Evolutionary conservation across 2,888 invertebrate genomes (phyloP), one percentile per base, ranked within the genome.

Genomic region (Plemyria rubiginata): DNA sequence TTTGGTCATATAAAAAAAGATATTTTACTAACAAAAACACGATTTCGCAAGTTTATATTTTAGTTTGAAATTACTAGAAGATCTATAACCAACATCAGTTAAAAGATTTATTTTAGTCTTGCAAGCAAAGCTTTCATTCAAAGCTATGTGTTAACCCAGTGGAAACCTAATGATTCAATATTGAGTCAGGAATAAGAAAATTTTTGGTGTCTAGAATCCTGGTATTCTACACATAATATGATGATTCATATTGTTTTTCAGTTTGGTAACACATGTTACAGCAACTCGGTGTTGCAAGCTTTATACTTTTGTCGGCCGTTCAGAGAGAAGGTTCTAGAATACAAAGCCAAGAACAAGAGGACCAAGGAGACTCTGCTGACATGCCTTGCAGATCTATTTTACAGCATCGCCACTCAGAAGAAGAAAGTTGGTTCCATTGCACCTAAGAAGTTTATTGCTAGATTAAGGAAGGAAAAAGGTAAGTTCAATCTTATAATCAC

Each of bases 231-330:
- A n/a, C n/a, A n/a, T 8, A 32, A 7, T 8, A 7, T 8, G n/a
- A 29, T 49, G 7, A 36, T 7, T 7, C 12, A 29, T 29, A 6
- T 29, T 36, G 32, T 36, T 81, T 94, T 95, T 73, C 93, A 97
- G 97, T 99, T 99, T 94, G 99, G 99, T 75, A 99, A 99, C 92
- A 99, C 99, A 36, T 99, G 99, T 93, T 99, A 99, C 89, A 99
- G 99, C 88, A 99, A 99, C 92, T 99, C 99, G 49, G 99, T 99
- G 75, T 94, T 99, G 71, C 99, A 99, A 95, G 99, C 99, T 36
- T 94, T 99, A 71, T 99, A 99, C 89, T 99, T 99, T 90, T 99
- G 99, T 92, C 97, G 98, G 82, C 99, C 99, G 65, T 99, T 99
- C 87, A 95, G 99, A 85, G 99, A 99, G 81, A 99, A 98, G 93